Evolutionary conservation across 2,797 vertebrate species (phyloP).

Genomic region (Tragopan temminckii): DNA sequence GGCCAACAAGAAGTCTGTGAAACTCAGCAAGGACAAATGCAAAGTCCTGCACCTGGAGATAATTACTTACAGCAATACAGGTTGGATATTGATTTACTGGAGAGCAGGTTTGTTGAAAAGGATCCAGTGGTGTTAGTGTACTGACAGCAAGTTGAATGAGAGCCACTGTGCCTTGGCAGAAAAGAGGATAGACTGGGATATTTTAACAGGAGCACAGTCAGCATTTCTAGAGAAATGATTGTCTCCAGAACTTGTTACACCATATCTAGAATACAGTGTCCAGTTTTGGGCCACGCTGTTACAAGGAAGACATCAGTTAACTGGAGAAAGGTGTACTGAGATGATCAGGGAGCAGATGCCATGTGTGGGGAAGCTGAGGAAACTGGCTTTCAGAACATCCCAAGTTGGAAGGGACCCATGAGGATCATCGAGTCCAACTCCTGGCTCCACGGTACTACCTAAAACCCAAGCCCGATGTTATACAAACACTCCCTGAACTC

Average conservation of each 20-base stretch:
- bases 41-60: not conserved
- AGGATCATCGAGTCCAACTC: no score
- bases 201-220: not conserved
- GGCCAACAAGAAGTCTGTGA: not conserved
- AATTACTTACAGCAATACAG: not conserved
- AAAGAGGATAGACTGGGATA: not conserved
- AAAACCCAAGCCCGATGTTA: no score
- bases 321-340: no score
- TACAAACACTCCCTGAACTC: no score
- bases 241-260: not conserved
- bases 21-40: not conserved
- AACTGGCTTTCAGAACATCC: no score
- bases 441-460: no score
- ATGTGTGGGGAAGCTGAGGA: no score
- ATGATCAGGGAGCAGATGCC: no score
- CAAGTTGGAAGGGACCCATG: no score
- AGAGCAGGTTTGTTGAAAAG: not conserved
- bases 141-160: not conserved
- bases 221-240: not conserved
- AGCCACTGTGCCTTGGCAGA: not conserved
- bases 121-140: not conserved
- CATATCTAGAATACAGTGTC: not conserved
- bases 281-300: not conserved
- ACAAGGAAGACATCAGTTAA: not conserved
- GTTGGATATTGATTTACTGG: not conserved